These are phyloP conservation scores for Catharus minimus DNA, from an alignment of 2,113 vertebrate species.

Conservation along the genomic window DNA sequence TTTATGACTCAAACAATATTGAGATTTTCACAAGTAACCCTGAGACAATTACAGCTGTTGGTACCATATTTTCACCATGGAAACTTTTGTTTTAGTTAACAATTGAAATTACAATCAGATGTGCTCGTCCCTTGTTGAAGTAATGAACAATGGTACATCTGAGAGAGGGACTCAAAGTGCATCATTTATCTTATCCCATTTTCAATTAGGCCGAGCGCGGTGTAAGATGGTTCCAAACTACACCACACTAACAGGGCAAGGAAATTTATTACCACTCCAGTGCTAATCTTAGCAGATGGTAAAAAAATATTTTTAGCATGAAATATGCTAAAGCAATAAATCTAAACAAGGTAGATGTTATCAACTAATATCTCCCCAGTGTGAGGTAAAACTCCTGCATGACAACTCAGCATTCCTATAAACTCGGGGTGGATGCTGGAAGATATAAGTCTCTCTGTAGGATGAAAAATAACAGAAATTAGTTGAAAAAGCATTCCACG, in stretches of 20 bases:
- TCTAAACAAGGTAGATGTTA: slow-evolving; percentile 80
- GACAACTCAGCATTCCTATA: slow-evolving; percentile 75
- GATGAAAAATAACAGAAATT: slow-evolving; percentile 61
- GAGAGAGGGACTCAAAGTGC: slow-evolving; percentile 76
- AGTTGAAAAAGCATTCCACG: slow-evolving; percentile 19
- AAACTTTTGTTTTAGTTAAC: slow-evolving; percentile 75
- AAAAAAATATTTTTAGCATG: slow-evolving; percentile 77
- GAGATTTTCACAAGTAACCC: slow-evolving; percentile 65
- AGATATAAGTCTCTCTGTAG: slow-evolving; percentile 41
- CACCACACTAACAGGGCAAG: slow-evolving; percentile 74
- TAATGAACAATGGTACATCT: slow-evolving; percentile 78
- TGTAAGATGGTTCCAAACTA: slow-evolving; percentile 76
- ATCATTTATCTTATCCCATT: slow-evolving; percentile 81
- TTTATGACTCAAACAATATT: slow-evolving; percentile 57
- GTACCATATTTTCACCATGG: slow-evolving; percentile 70
- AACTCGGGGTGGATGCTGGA: slow-evolving; percentile 50
- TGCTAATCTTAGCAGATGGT: slow-evolving; percentile 84
- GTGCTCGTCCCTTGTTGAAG: slow-evolving; percentile 72
- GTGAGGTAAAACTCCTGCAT: slow-evolving; percentile 74
- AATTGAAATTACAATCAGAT: slow-evolving; percentile 78
- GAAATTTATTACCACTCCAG: slow-evolving; percentile 81
- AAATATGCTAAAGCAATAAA: slow-evolving; percentile 83
- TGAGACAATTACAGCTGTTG: slow-evolving; percentile 67
- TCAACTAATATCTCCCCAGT: slow-evolving; percentile 77
- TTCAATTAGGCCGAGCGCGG: slow-evolving; percentile 78